These are phyloP conservation scores for Bicyclus anynana DNA, from an alignment of 1,140 invertebrate genomes.

Conservation along the genomic window DNA sequence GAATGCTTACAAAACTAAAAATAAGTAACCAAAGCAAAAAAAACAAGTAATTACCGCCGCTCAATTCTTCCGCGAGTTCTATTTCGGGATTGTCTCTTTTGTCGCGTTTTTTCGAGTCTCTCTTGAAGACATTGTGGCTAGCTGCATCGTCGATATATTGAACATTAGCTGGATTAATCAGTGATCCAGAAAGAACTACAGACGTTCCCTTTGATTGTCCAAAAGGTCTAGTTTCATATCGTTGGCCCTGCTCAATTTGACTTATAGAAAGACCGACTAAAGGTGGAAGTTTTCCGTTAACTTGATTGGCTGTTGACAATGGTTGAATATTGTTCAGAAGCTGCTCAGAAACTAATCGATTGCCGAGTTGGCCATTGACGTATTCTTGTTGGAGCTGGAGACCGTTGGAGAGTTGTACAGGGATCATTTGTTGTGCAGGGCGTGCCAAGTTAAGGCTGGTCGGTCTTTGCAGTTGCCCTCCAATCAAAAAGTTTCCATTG, in stretches of 20 bases:
- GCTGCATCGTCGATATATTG: conserved; percentile 78
- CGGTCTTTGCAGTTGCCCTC: conserved; percentile 84
- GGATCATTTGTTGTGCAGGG: conserved; percentile 73
- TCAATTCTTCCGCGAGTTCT: conserved; percentile 46
- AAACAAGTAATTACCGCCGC: conserved; percentile 26
- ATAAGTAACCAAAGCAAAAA: too few relatives aligned
- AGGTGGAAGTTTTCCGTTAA: conserved; percentile 21
- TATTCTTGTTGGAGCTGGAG: conserved; percentile 77
- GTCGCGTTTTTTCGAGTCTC: conserved; percentile 69
- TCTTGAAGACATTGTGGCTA: conserved; percentile 76
- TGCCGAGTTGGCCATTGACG: conserved; percentile 80
- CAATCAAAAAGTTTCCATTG: conserved; percentile 80
- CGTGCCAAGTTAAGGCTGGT: conserved; percentile 78
- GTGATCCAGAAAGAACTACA: conserved; percentile 58
- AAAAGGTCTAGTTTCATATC: conserved; percentile 35
- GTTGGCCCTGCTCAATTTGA: conserved; percentile 28
- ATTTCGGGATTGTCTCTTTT: conserved; percentile 76
- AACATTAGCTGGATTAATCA: conserved; percentile 76
- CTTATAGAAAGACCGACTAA: conserved; percentile 30
- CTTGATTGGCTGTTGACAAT: conserved; percentile 27
- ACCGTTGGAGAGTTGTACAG: conserved; percentile 66
- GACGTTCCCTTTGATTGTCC: conserved; percentile 50
- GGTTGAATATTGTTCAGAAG: conserved; percentile 63
- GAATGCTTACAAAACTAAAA: too few relatives aligned
- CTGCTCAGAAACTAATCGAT: conserved; percentile 78